Conservation (phyloP, 92 coral and sea anemone genomes). For the Phymanthus crucifer region DNA sequence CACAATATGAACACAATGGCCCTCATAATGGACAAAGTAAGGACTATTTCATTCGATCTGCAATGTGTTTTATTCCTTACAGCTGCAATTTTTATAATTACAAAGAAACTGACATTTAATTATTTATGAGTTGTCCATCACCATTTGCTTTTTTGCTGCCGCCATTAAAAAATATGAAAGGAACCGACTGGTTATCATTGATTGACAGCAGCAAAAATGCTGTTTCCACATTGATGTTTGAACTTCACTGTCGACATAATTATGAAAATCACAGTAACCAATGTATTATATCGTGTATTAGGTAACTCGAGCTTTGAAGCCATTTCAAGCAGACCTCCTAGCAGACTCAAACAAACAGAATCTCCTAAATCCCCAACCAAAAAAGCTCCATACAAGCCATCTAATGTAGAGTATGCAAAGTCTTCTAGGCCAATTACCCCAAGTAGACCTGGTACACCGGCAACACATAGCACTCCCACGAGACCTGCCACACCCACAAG, state of each 20-base stretch:
- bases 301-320: not conserved
- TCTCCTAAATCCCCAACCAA: not conserved
- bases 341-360: not conserved
- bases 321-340: not conserved
- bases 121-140: too few species aligned
- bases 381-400: not conserved
- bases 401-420: not conserved
- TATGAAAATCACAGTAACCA: too few species aligned
- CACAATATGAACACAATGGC: not conserved
- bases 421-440: not conserved
- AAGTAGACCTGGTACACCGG: not conserved
- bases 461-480: conserved; percentile 12
- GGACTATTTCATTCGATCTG: not conserved
- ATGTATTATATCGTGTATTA: not conserved
- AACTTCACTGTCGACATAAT: too few species aligned
- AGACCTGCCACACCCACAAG: conserved; percentile 18
- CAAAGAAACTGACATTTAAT: too few species aligned
- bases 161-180: too few species aligned
- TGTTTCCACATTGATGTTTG: too few species aligned
- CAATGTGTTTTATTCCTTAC: too few species aligned
- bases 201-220: too few species aligned
- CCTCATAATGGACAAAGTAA: not conserved
- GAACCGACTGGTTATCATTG: too few species aligned
- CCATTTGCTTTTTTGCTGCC: too few species aligned
- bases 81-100: not conserved